Conservation (phyloP, 2,797 vertebrate species). For the Halcyon leucocephala region DNA sequence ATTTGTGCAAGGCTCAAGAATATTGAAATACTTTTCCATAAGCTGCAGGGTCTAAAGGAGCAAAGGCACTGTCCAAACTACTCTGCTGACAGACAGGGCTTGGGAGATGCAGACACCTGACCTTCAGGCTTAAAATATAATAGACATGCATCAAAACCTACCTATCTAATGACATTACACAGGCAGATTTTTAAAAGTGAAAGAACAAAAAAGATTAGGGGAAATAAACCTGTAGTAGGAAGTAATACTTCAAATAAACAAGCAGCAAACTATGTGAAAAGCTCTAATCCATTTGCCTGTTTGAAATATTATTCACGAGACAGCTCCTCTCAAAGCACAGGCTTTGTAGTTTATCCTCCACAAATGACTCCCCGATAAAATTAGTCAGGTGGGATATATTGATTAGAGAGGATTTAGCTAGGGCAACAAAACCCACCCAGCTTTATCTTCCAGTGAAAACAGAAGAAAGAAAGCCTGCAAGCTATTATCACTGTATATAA, state of each 20-base stretch:
- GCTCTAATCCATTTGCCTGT: background rate
- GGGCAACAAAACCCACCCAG: conserved; percentile 13
- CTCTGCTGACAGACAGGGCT: background rate
- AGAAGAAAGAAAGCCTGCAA: background rate
- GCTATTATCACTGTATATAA: conserved; percentile 12
- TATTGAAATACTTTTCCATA: background rate
- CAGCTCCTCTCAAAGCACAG: background rate
- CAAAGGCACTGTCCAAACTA: background rate
- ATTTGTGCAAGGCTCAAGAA: background rate
- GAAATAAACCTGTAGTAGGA: background rate
- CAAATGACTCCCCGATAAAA: conserved; percentile 39
- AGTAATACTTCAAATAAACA: background rate
- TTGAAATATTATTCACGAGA: conserved; percentile 22
- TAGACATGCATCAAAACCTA: background rate
- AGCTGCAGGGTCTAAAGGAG: background rate
- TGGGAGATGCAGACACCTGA: background rate
- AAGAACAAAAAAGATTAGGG: background rate
- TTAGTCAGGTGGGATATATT: conserved; percentile 44
- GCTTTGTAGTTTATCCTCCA: conserved; percentile 17
- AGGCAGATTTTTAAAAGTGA: background rate
- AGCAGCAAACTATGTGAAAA: background rate
- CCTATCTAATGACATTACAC: background rate
- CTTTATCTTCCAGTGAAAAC: conserved; percentile 34
- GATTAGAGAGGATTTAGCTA: conserved; percentile 45
- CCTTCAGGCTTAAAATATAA: background rate